Evolutionary conservation across 1,140 invertebrate species (phyloP).

Genomic region (Orchestia grillus): DNA sequence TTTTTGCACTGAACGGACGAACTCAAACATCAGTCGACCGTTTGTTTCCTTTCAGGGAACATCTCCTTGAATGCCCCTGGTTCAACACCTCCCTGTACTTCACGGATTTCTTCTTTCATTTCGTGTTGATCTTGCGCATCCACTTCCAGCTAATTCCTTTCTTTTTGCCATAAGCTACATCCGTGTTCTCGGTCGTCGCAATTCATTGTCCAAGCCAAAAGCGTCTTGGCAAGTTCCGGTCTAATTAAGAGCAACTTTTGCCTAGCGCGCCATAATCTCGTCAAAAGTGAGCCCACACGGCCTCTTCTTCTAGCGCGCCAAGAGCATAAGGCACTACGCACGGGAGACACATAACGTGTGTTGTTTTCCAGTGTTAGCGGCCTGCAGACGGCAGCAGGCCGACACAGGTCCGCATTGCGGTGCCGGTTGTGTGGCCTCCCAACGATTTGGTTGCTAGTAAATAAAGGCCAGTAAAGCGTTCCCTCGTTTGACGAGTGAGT

Average conservation of each 20-base stretch:
- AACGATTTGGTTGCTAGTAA: too few relatives aligned
- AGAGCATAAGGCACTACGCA: background rate
- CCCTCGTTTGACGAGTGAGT: too few relatives aligned
- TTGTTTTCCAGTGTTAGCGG: too few relatives aligned
- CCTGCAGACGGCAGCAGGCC: too few relatives aligned
- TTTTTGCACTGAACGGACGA: background rate
- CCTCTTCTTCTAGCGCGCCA: background rate
- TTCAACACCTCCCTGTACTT: background rate
- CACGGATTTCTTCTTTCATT: background rate
- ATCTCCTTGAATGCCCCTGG: background rate
- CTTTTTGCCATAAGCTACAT: background rate
- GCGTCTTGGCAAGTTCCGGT: background rate
- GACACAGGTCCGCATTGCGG: too few relatives aligned
- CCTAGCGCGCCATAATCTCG: background rate
- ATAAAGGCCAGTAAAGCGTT: too few relatives aligned
- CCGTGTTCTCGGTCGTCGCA: background rate
- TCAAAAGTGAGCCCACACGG: background rate
- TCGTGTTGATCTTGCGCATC: background rate
- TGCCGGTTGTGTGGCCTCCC: too few relatives aligned
- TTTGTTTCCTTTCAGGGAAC: background rate
- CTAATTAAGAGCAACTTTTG: background rate
- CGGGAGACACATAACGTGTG: too few relatives aligned
- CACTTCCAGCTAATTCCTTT: background rate
- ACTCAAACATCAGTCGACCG: background rate
- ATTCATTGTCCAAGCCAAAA: background rate